Percentiles rank a stretch among this genome's conserved stretches.
These are phyloP conservation scores for Brachylomia viminalis DNA, from an alignment of 2,888 invertebrate species.

Conservation along the genomic window DNA sequence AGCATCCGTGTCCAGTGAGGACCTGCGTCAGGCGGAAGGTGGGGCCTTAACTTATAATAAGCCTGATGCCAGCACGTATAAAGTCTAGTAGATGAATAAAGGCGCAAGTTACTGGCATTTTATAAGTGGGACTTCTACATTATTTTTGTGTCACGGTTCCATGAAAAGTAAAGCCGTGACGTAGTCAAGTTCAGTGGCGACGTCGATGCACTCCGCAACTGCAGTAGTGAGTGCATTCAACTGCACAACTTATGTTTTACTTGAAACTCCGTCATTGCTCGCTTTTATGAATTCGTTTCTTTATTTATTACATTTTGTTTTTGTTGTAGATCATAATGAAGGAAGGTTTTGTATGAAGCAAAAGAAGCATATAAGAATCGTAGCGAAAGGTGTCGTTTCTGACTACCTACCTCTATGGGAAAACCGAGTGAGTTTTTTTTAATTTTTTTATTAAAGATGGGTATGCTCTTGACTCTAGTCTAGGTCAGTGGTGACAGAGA, in stretches of 20 bases:
- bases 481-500: no score
- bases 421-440: no score
- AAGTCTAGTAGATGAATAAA: no score
- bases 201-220: slow-evolving; percentile 69
- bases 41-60: no score
- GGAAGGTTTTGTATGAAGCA: background rate
- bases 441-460: no score
- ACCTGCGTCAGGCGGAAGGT: no score
- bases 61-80: no score
- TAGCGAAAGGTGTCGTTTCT: background rate
- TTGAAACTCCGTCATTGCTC: slow-evolving; percentile 37
- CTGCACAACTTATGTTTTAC: slow-evolving; percentile 65
- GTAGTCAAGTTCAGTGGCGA: slow-evolving; percentile 78
- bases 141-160: slow-evolving; percentile 2
- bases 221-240: slow-evolving; percentile 77
- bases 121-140: slow-evolving; percentile 16
- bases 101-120: no score
- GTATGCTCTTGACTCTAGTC: no score
- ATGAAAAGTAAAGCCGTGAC: slow-evolving; percentile 61
- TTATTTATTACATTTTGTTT: slow-evolving; percentile 29
- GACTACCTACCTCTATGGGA: no score
- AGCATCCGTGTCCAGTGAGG: no score
- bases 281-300: slow-evolving; percentile 49
- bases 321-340: background rate
- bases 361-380: no score